Base-by-base conservation (phyloP, 2,888 invertebrate genomes). In the Drepanosiphum platanoidis region DNA sequence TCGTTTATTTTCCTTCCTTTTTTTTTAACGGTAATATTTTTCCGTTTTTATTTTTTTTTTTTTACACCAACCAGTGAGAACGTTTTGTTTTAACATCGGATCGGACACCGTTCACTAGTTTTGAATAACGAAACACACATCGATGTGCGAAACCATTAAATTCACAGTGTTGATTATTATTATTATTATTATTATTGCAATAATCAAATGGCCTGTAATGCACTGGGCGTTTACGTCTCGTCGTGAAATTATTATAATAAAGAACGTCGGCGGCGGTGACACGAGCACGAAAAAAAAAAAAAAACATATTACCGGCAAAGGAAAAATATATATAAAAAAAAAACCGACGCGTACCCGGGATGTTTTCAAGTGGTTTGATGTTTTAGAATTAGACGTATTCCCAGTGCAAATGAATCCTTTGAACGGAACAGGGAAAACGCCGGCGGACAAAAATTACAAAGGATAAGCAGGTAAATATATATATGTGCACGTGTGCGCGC, bases 341-440 rank as follows among this genome's bases (percentile, higher is more conserved):
- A 72, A 72, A n/a, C 42, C 72, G 2, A 42, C 22, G 3, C 30
- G 27, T 72, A 8, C 39, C 5, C 18, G 30, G 42, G 42, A 42
- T 72, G 30, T 72, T 72, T 42, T 72, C 30, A 22, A 42, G 42
- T 72, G 72, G 72, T 42, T 72, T 42, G 30, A 30, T 30, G 72
- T 72, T 30, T 72, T 30, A 72, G 11, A 72, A 30, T 42, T 30
- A 39, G 36, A 15, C 72, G 72, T 42, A 42, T 61, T 42, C n/a
- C 22, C 18, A 15, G 42, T 42, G 18, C 71, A 30, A 72, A 72
- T 42, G 72, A 72, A 18, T 72, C 42, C 42, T 72, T 30, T 42
- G 42, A 30, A 72, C 42, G 42, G 30, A 42, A 42, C 30, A 30
- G 8, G 42, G 13, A 42, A 72, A 30, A 30, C 42, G 72, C 42